These are phyloP conservation scores for Erethizon dorsatum DNA, from an alignment of 2,797 vertebrate genomes.

Conservation along the genomic window DNA sequence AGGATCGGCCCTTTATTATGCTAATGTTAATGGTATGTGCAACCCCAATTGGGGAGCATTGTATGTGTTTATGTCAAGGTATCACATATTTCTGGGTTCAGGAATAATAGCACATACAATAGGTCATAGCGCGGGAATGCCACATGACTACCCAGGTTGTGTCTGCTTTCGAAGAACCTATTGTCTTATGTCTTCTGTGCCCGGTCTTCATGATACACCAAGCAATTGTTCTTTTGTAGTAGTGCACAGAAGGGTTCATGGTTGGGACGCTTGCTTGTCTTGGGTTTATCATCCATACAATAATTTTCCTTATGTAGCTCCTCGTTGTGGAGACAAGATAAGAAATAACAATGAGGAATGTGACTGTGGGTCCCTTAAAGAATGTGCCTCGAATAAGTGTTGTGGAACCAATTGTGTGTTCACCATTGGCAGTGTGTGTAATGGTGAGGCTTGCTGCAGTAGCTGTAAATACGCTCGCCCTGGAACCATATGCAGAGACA, in stretches of 20 bases:
- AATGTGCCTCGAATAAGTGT: not conserved
- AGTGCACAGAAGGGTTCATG: fast-evolving
- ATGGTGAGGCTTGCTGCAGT: fast-evolving
- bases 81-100: not conserved
- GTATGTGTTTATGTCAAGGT: fast-evolving
- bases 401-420: not conserved
- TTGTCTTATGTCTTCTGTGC: constrained; percentile 22
- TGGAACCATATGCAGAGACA: constrained; percentile 61
- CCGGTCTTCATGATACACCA: constrained; percentile 26
- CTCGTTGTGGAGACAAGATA: constrained; percentile 69
- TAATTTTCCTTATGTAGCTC: not conserved
- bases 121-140: fast-evolving
- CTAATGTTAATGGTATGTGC: fast-evolving
- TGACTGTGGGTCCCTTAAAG: constrained; percentile 78
- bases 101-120: fast-evolving
- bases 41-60: not conserved
- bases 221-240: not conserved
- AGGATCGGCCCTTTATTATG: fast-evolving
- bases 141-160: fast-evolving
- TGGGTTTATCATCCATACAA: fast-evolving
- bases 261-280: not conserved
- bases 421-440: fast-evolving
- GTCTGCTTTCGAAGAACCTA: constrained; percentile 52
- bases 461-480: not conserved
- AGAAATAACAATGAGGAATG: not conserved